Percentiles rank a stretch among this genome's conserved stretches.
These are phyloP conservation scores for Anomalospiza imberbis DNA, from an alignment of 2,797 vertebrate species.

Conservation along the genomic window DNA sequence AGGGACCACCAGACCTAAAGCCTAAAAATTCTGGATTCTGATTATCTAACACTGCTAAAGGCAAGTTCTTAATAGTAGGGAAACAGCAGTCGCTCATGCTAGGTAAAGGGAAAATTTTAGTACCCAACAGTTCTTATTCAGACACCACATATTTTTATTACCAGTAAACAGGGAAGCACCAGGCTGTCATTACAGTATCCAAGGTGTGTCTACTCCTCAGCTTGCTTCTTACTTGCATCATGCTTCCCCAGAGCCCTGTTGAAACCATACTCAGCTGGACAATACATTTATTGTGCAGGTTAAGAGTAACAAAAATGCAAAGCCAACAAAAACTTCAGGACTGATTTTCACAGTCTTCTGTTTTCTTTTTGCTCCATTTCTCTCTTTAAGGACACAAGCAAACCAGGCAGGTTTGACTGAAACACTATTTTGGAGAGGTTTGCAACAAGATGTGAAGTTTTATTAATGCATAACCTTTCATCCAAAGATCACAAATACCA, in stretches of 20 bases:
- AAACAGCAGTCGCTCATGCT: not conserved
- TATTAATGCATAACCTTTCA: not conserved
- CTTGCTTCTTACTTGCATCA: not conserved
- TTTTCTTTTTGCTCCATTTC: not conserved
- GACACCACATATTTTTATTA: not conserved
- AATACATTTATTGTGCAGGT: not conserved
- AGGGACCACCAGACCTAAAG: not conserved
- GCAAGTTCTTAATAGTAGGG: not conserved
- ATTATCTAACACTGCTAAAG: conserved; percentile 22
- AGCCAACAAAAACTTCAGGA: not conserved
- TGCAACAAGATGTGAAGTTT: not conserved
- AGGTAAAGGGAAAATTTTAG: conserved; percentile 1
- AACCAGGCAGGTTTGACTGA: not conserved
- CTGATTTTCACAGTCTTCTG: not conserved
- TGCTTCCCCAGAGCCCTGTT: not conserved
- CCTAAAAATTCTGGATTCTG: not conserved
- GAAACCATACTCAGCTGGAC: not conserved
- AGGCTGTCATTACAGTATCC: not conserved
- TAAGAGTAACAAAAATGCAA: not conserved
- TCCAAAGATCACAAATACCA: not conserved
- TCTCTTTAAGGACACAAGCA: not conserved
- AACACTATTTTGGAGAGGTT: not conserved
- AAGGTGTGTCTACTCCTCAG: not conserved
- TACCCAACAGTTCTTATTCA: not conserved
- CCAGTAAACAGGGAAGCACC: conserved; percentile 8